Evolutionary conservation across 2,113 vertebrate species (phyloP).

Genomic region (Ploceus nigricollis): DNA sequence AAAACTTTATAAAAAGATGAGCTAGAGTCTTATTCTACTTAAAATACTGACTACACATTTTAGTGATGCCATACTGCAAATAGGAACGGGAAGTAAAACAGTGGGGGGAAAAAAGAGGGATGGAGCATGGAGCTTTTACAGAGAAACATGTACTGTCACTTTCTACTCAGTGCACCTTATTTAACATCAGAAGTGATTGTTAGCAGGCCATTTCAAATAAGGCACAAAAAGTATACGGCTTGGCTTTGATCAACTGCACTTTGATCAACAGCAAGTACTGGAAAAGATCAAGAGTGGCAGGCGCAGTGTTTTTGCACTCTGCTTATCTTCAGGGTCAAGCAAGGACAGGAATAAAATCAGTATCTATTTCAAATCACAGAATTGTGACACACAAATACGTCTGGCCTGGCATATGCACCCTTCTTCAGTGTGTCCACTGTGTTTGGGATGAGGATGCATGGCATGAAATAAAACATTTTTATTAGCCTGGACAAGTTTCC

Average conservation of each 20-base stretch:
- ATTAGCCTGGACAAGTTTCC: background rate
- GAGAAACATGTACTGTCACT: background rate
- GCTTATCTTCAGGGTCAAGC: background rate
- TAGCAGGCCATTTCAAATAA: background rate
- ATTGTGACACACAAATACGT: background rate
- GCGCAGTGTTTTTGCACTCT: background rate
- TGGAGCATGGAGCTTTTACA: background rate
- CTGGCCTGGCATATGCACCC: background rate
- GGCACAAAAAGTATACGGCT: background rate
- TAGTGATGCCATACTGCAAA: background rate
- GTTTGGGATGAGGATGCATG: background rate
- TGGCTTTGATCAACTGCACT: conserved; percentile 31
- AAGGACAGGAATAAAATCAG: background rate
- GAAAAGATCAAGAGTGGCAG: background rate
- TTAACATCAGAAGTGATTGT: background rate
- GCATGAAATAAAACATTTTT: background rate
- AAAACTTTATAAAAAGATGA: background rate
- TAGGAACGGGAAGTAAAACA: background rate
- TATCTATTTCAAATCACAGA: background rate
- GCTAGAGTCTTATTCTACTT: background rate
- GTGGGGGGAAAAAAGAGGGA: background rate
- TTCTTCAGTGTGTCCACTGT: background rate
- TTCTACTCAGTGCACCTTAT: background rate
- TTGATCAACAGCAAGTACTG: conserved; percentile 9
- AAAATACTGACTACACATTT: background rate